Conservation (phyloP, 2,888 invertebrate genomes). For the Parnassius apollo region DNA sequence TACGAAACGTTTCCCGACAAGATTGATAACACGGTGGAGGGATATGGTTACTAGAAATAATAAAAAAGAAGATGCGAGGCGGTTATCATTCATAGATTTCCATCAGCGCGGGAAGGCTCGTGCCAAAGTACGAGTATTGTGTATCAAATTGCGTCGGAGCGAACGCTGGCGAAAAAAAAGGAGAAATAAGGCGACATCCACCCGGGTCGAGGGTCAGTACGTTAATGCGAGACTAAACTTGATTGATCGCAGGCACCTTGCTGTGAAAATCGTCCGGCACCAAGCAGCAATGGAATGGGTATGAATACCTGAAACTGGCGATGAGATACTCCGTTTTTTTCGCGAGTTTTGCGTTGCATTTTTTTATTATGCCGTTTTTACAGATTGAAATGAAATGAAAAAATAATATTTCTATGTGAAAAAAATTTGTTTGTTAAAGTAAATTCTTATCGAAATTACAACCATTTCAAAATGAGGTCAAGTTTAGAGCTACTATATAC, state of each 20-base stretch:
- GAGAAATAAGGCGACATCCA: conserved; percentile 78
- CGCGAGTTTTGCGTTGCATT: not conserved
- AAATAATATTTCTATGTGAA: no score
- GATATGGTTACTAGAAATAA: conserved; percentile 31
- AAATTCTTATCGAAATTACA: no score
- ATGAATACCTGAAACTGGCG: conserved; percentile 12
- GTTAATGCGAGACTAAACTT: conserved; percentile 80
- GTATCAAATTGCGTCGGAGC: conserved; percentile 56
- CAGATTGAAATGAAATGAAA: no score
- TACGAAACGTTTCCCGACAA: not conserved
- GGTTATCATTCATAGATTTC: conserved; percentile 74
- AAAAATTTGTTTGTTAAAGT: no score
- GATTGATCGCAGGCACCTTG: conserved; percentile 67
- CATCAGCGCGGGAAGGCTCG: conserved; percentile 66
- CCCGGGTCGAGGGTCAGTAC: conserved; percentile 75
- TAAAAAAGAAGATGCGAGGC: conserved; percentile 42
- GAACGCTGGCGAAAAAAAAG: conserved; percentile 58
- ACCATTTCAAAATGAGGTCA: no score
- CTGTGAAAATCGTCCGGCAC: conserved; percentile 50
- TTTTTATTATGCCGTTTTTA: not conserved
- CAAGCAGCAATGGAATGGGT: conserved; percentile 13
- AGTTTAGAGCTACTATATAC: no score
- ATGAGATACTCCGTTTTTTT: conserved; percentile 13
- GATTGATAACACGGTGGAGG: conserved; percentile 15
- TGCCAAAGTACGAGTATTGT: conserved; percentile 66